phyloP scores from a whole-genome alignment of 2,113 vertebrate genomes.

The Manacus vitellinus region DNA sequence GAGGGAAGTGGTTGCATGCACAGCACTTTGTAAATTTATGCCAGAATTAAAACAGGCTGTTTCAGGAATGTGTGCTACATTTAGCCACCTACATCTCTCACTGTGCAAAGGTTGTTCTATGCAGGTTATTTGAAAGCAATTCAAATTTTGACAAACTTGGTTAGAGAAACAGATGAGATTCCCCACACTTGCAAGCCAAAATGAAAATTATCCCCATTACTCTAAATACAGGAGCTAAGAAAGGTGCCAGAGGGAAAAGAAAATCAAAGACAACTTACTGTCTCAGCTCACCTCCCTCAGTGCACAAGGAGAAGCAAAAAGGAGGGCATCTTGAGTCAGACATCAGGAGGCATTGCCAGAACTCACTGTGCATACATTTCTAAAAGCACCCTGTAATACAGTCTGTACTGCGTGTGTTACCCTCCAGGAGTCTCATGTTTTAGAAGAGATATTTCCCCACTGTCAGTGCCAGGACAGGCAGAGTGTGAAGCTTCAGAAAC shows the following conservation, averaged over 20 bases:
- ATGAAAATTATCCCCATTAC: constrained; percentile 47
- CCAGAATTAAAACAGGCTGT: background rate
- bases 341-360: background rate
- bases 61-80: constrained; percentile 7
- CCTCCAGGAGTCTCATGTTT: background rate
- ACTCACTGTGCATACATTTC: background rate
- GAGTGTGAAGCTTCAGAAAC: constrained; percentile 48
- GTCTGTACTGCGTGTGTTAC: background rate
- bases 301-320: background rate
- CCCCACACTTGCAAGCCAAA: background rate
- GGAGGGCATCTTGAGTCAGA: background rate
- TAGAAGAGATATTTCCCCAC: background rate
- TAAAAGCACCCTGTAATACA: background rate
- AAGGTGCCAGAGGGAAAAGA: background rate
- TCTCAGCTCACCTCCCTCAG: background rate
- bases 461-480: constrained; percentile 34
- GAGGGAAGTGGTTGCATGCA: background rate
- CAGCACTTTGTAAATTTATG: constrained; percentile 2
- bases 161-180: constrained; percentile 28
- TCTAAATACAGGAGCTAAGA: background rate
- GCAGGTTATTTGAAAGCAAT: constrained; percentile 37
- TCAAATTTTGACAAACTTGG: constrained; percentile 26
- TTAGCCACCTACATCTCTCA: constrained; percentile 26
- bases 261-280: background rate
- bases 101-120: constrained; percentile 8